phyloP scores from a whole-genome alignment of 1,140 invertebrate genomes.

The Hydropsyche tenuis region DNA sequence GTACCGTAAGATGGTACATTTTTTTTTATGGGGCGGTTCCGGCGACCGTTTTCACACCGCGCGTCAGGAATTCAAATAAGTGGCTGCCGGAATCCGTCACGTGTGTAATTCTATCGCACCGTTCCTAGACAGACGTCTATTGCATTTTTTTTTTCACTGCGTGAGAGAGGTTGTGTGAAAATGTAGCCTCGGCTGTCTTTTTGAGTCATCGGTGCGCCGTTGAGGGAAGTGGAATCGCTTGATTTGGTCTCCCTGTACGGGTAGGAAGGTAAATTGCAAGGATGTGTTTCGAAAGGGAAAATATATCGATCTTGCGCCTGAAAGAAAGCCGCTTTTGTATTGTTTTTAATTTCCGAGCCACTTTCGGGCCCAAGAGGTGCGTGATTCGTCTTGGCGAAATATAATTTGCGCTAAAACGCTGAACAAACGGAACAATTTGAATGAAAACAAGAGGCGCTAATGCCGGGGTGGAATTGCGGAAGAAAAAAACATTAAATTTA shows the following conservation, averaged over 20 bases:
- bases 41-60: slow-evolving; percentile 22
- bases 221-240: too few species aligned
- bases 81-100: slow-evolving; percentile 47
- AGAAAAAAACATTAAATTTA: too few species aligned
- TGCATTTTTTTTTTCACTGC: slow-evolving; percentile 42
- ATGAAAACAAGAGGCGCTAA: slow-evolving; percentile 24
- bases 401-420: neutral
- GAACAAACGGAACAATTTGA: slow-evolving; percentile 23
- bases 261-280: neutral
- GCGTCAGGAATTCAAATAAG: slow-evolving; percentile 50
- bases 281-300: neutral
- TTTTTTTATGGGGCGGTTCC: neutral
- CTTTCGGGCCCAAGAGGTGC: neutral
- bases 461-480: neutral
- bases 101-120: slow-evolving; percentile 49
- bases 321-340: too few species aligned
- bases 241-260: too few species aligned
- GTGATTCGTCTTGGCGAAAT: neutral
- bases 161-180: neutral
- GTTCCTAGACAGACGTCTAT: slow-evolving; percentile 41
- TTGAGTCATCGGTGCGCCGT: too few species aligned
- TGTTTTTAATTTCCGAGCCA: slow-evolving; percentile 24
- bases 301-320: too few species aligned
- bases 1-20: neutral
- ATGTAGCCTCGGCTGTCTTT: neutral